Base-by-base conservation (phyloP, 92 coral and sea anemone species). In the Palythoa grandis region DNA sequence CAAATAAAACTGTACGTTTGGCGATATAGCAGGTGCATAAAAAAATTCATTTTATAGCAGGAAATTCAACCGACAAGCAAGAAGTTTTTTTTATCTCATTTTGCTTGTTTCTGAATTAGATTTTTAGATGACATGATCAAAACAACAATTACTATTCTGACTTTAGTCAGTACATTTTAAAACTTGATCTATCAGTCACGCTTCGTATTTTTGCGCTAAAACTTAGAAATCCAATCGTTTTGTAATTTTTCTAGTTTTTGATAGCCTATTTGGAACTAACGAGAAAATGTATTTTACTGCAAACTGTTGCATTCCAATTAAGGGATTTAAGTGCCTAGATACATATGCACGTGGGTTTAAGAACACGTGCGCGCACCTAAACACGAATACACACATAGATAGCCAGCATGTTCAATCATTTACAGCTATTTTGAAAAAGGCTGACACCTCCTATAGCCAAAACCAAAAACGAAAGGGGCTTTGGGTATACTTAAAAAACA, bases 21-120 rank as follows among this genome's bases (percentile, higher is more conserved):
- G 74, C 85, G 12, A 1, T 13, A 56, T 65, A 65, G 65, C 85
- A 80, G 85, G 85, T 80, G 85, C 74, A 66, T 20, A 61, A 23
- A 29, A 6, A 54, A 80, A 80, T 48, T 38, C 73, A 24, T 80
- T 80, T 68, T 53, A 80, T 19, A 66, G 66, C 85, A 66, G 85
- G 73, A 80, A 40, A 80, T 50, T 80, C 20, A 47, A 23, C 20
- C 23, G 16, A 65, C 58, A 7, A 24, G 17, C 22, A 63, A 52
- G 13, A 39, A 10, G 3, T 7, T 14, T 9, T 72, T n/a, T 72
- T 15, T 11, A 29, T 47, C 20, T 40, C 14, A 16, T 22, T 67
- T 24, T n/a, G 5, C 47, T 29, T 70, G 74, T 70, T 70, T 16
- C 13, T 70, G 43, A n/a, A 70, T 7, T 70, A 70, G 17, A 35